Evolutionary conservation across 2,888 invertebrate species (phyloP).

Genomic region (Drosophila acutilabella): DNA sequence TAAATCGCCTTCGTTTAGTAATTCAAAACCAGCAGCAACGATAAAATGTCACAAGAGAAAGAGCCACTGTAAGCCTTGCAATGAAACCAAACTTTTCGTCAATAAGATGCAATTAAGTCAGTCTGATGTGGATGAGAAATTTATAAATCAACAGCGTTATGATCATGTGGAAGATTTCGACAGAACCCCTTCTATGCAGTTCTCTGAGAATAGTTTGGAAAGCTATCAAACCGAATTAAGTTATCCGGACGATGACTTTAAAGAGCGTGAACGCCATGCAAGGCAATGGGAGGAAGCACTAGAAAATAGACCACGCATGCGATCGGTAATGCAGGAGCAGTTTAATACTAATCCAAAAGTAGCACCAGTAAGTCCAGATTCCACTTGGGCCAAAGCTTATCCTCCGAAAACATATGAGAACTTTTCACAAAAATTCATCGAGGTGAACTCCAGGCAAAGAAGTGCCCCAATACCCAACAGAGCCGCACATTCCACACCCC

Average conservation of each 20-base stretch:
- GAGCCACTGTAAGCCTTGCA: not conserved
- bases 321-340: not conserved
- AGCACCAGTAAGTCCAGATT: not conserved
- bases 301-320: not conserved
- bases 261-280: not conserved
- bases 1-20: not conserved
- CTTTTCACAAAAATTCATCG: not conserved
- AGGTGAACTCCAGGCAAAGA: not conserved
- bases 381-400: not conserved
- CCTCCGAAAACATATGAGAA: not conserved
- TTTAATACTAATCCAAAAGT: not conserved
- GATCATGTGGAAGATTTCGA: not conserved
- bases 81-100: not conserved
- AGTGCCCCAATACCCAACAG: too few species aligned
- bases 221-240: not conserved
- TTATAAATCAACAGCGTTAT: not conserved
- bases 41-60: not conserved
- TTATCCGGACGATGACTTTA: not conserved
- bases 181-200: not conserved
- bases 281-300: not conserved
- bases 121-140: not conserved
- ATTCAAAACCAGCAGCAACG: not conserved
- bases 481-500: not conserved
- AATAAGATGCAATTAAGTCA: not conserved
- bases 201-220: not conserved